phyloP scores from a whole-genome alignment of 2,113 vertebrate species.

The Origma solitaria region DNA sequence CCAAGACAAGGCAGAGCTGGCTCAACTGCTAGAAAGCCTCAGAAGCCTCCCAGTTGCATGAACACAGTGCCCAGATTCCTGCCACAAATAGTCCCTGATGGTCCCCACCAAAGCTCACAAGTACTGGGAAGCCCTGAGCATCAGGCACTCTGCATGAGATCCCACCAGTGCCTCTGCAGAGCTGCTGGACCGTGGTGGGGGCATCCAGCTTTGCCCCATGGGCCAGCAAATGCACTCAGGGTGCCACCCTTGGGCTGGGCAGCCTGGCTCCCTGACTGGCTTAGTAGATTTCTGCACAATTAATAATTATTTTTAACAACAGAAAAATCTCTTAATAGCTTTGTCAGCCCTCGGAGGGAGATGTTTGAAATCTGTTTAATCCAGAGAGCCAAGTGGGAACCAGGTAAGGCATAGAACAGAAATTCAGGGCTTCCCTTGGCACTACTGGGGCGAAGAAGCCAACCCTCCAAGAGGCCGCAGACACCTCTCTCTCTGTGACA shows the following conservation, averaged over 20 bases:
- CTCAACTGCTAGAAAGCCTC: not conserved
- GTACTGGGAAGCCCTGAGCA: not conserved
- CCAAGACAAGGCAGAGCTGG: not conserved
- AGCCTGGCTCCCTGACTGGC: not conserved
- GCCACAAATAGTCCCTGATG: not conserved
- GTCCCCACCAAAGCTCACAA: not conserved
- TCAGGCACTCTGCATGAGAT: not conserved
- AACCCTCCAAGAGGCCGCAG: not conserved
- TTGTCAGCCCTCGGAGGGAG: fast-evolving
- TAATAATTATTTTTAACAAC: not conserved
- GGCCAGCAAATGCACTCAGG: not conserved
- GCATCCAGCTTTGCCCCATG: not conserved
- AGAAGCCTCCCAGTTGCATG: not conserved
- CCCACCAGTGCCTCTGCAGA: not conserved
- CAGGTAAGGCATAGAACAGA: not conserved
- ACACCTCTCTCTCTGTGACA: not conserved
- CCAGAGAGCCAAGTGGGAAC: not conserved
- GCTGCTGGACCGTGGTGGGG: not conserved
- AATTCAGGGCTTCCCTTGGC: not conserved
- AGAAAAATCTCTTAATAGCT: not conserved
- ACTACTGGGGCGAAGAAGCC: not conserved
- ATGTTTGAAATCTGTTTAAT: not conserved
- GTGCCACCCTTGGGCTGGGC: not conserved
- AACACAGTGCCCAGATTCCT: not conserved
- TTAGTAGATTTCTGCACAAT: not conserved